Evolutionary conservation across 2,797 vertebrate genomes (phyloP), one percentile per base, ranked within the genome.

Genomic region (Mallotus villosus): DNA sequence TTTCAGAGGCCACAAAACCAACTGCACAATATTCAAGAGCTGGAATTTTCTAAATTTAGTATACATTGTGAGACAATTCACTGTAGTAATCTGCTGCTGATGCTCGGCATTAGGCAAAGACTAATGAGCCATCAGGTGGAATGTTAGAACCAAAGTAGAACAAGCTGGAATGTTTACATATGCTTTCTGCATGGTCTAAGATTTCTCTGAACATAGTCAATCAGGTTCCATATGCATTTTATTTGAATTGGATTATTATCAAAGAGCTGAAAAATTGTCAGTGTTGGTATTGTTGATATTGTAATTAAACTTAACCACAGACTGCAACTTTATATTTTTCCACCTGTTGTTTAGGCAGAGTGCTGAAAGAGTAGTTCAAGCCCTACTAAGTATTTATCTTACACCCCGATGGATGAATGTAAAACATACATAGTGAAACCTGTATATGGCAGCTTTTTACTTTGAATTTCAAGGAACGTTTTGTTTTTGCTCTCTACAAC

Each of bases 391-490:
- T 70, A 86, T 82, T 75, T 68, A 76, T 74, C 78, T 72, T 80
- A 79, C 79, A 80, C 88, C 87, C 90, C 86, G 85, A 91, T 90
- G 87, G 84, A 92, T 93, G 93, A 94, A 94, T 94, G 93, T 94
- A 94, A 92, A 87, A 88, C 87, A 90, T 85, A 91, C 82, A 85
- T 89, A 84, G 84, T 90, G 78, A 87, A 78, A 87, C 86, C 84
- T 88, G 86, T 90, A 90, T 84, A 87, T 86, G 87, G 92, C 93
- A 94, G 93, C 90, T 90, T 89, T 83, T 90, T 89, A 73, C 84
- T 83, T 92, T 81, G 78, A 81, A 83, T 90, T 90, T 89, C 75
- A 82, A 82, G 70, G 70, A 82, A 74, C 79, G 84, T 79, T 82
- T 89, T 82, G 85, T 90, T 92, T 74, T 83, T 81, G 79, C 84